Evolutionary conservation across 2,797 vertebrate species (phyloP).

Genomic region (Linurgus olivaceus): DNA sequence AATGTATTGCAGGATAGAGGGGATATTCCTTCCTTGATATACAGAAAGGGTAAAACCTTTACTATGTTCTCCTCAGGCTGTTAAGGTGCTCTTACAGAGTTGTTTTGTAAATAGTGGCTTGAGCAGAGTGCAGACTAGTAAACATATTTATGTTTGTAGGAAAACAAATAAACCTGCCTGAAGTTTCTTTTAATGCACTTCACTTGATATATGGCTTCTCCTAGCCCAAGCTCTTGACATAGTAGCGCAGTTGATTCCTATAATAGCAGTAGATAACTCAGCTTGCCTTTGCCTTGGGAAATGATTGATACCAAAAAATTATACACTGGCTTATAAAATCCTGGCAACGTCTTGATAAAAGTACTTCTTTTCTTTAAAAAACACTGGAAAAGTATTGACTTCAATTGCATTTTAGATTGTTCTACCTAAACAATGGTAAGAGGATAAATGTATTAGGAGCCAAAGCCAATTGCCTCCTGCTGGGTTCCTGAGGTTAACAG

Average conservation of each 20-base stretch:
- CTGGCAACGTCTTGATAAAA: background rate
- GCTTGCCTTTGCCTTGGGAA: slow-evolving; percentile 6
- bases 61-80: background rate
- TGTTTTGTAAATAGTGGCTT: slow-evolving; percentile 1
- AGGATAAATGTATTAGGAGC: background rate
- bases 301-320: background rate
- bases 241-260: background rate
- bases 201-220: background rate
- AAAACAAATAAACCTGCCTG: slow-evolving; percentile 19
- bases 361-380: slow-evolving; percentile 20
- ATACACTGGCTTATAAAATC: background rate
- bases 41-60: background rate
- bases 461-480: slow-evolving; percentile 36
- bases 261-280: background rate
- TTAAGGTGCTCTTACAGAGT: background rate
- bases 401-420: slow-evolving; percentile 1
- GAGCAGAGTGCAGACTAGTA: background rate
- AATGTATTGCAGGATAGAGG: background rate
- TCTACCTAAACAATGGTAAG: slow-evolving; percentile 32
- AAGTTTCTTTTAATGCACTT: background rate
- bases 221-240: background rate
- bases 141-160: slow-evolving; percentile 23
- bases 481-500: background rate
- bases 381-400: background rate
- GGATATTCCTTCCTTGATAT: background rate